A percentile compares a stretch with the other conserved stretches of the same genome.
These are phyloP conservation scores for Acanthiza pusilla DNA, from an alignment of 2,797 vertebrate genomes.

Conservation along the genomic window DNA sequence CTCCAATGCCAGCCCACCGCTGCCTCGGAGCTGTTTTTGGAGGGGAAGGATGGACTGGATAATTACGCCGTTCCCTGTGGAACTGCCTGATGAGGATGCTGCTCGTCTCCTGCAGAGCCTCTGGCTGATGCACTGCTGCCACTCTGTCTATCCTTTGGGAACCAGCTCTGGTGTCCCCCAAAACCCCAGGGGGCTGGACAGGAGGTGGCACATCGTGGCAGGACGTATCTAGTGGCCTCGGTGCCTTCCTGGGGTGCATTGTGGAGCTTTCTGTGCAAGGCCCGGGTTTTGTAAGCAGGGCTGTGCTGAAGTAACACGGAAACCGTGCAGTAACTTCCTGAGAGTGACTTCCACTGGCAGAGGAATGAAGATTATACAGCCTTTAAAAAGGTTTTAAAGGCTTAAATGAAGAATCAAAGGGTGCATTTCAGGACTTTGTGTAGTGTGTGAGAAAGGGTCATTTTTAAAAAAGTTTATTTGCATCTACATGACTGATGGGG, in stretches of 20 bases:
- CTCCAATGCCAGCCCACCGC: not conserved
- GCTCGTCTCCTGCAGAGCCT: not conserved
- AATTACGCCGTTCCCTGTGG: not conserved
- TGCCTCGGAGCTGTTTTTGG: not conserved
- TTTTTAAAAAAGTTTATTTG: not conserved
- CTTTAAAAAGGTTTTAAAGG: not conserved
- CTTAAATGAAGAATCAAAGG: not conserved
- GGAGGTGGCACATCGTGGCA: not conserved
- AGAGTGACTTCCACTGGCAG: not conserved
- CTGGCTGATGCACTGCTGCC: not conserved
- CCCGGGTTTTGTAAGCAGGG: not conserved
- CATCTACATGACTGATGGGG: accelerated
- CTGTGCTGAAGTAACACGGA: not conserved
- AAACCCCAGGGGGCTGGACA: not conserved
- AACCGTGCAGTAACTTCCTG: not conserved
- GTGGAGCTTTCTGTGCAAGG: not conserved
- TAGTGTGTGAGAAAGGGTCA: not conserved
- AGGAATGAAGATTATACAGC: not conserved
- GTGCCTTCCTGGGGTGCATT: accelerated
- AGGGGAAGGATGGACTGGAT: not conserved
- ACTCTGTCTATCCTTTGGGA: accelerated
- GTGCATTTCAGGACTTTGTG: not conserved
- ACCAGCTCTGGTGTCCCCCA: not conserved
- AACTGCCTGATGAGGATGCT: not conserved
- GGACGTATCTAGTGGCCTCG: accelerated